Conservation (phyloP, 2,888 invertebrate genomes). For the Bellardia pandia region DNA sequence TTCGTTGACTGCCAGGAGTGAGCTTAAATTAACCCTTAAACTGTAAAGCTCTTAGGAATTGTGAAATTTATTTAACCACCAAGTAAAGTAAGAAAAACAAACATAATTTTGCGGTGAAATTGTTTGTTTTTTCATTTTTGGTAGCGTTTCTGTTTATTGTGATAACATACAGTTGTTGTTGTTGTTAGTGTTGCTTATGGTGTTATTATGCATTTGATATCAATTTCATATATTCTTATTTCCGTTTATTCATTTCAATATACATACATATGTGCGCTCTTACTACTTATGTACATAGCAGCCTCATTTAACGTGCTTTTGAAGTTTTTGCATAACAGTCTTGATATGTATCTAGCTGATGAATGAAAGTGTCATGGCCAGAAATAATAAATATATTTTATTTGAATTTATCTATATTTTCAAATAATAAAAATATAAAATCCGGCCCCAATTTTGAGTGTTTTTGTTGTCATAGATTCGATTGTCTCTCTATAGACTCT, state of each 20-base stretch:
- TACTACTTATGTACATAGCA: background rate
- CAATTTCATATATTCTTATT: constrained; percentile 46
- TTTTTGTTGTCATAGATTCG: too few relatives aligned
- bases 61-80: constrained; percentile 39
- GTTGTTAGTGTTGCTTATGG: constrained; percentile 11
- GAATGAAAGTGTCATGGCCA: too few relatives aligned
- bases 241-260: background rate
- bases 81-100: constrained; percentile 2
- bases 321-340: too few relatives aligned
- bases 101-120: constrained; percentile 2
- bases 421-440: too few relatives aligned
- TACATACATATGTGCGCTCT: background rate
- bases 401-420: too few relatives aligned
- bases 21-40: constrained; percentile 64
- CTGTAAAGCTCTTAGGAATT: constrained; percentile 54
- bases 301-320: background rate
- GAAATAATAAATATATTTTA: too few relatives aligned
- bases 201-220: constrained; percentile 44
- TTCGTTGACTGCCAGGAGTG: constrained; percentile 11
- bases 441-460: too few relatives aligned
- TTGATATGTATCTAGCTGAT: too few relatives aligned
- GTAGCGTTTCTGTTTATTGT: constrained; percentile 26
- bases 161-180: constrained; percentile 14
- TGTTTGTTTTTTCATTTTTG: background rate
- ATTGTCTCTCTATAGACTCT: too few relatives aligned